These are phyloP conservation scores for Huso huso DNA, from an alignment of 2,797 vertebrate species.

Conservation along the genomic window DNA sequence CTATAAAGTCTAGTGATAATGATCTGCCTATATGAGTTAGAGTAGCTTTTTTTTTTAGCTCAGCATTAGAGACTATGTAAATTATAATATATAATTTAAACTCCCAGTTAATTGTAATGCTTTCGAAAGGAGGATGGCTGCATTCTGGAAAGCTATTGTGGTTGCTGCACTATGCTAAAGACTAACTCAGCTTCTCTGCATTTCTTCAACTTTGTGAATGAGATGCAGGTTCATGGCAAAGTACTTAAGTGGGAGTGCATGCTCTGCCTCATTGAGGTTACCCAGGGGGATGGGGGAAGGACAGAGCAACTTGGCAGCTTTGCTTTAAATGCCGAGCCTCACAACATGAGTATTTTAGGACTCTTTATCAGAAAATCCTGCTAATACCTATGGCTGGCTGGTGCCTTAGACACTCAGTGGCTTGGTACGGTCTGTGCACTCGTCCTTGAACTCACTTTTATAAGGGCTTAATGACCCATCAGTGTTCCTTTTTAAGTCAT, in stretches of 20 bases:
- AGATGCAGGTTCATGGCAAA: constrained; percentile 7
- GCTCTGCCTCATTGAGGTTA: not conserved
- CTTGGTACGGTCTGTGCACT: no score
- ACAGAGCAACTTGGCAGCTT: not conserved
- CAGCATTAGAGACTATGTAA: no score
- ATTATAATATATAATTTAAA: no score
- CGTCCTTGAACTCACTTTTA: no score
- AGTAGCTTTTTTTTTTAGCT: no score
- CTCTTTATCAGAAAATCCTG: constrained; percentile 2
- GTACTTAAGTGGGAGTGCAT: constrained; percentile 7
- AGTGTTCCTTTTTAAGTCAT: no score
- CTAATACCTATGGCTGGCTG: not conserved
- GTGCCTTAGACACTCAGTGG: not conserved
- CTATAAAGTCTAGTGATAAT: no score
- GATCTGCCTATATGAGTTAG: no score
- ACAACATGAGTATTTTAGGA: constrained; percentile 2
- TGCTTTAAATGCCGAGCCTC: not conserved
- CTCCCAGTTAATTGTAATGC: no score
- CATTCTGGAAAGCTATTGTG: no score
- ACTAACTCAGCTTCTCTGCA: not conserved
- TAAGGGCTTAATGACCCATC: constrained; percentile 1
- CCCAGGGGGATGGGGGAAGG: constrained; percentile 5
- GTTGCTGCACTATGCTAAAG: no score
- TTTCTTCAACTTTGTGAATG: constrained; percentile 6
- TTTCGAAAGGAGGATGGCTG: no score